Conservation (phyloP, 2,888 invertebrate species). For the Pherbina coryleti region DNA sequence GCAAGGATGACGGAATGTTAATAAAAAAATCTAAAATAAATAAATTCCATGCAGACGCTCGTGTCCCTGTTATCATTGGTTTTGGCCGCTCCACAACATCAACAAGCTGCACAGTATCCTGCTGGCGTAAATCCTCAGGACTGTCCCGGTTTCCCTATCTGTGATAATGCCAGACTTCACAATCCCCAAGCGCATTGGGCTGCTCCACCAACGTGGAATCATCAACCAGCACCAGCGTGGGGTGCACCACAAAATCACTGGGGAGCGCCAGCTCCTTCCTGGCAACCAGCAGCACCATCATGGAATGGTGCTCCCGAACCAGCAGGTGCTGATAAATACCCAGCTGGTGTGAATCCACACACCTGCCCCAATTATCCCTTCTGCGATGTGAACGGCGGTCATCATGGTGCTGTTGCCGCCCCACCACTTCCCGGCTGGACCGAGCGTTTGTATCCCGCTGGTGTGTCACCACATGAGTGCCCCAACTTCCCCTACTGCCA, state of each 20-base stretch:
- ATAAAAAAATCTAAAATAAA: not conserved
- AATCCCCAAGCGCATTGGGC: conserved; percentile 65
- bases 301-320: conserved; percentile 56
- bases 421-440: conserved; percentile 70
- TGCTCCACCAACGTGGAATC: conserved; percentile 55
- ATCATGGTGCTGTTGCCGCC: conserved; percentile 62
- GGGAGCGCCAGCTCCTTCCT: conserved; percentile 50
- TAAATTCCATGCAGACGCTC: conserved; percentile 56
- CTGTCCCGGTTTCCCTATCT: conserved; percentile 71
- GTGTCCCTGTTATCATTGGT: conserved; percentile 63
- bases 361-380: conserved; percentile 72
- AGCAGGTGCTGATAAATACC: conserved; percentile 68
- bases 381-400: conserved; percentile 69
- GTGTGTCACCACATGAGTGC: conserved; percentile 69
- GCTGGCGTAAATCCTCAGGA: conserved; percentile 71
- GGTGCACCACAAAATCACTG: conserved; percentile 53
- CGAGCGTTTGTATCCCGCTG: conserved; percentile 70
- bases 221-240: conserved; percentile 59
- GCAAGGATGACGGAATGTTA: not conserved
- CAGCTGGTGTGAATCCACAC: conserved; percentile 71
- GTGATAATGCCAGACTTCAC: conserved; percentile 70
- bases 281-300: conserved; percentile 50
- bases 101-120: conserved; percentile 69
- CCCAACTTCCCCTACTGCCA: conserved; percentile 71
- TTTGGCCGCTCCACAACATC: conserved; percentile 67